Conservation (phyloP, 2,797 vertebrate genomes). For the Selene dorsalis region DNA sequence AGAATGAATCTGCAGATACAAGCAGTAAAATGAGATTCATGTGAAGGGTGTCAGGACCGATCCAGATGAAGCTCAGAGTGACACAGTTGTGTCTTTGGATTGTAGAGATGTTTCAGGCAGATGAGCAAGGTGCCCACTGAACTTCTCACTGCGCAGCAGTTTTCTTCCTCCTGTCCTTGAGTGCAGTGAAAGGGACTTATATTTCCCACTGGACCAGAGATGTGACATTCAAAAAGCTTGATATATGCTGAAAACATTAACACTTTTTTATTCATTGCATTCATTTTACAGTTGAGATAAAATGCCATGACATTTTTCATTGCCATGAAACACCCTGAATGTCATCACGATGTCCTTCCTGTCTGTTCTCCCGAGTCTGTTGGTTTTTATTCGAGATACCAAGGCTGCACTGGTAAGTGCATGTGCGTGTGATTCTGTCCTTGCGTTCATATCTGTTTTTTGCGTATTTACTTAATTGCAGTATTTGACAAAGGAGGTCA, state of each 20-base stretch:
- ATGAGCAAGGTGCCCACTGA: not conserved
- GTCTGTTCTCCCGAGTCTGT: not conserved
- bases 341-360: not conserved
- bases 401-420: not conserved
- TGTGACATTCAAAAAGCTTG: not conserved
- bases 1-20: not conserved
- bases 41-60: not conserved
- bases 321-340: not conserved
- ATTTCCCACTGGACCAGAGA: not conserved
- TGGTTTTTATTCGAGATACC: not conserved
- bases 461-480: conserved; percentile 49
- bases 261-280: not conserved
- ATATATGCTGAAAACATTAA: not conserved
- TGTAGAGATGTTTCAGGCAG: not conserved
- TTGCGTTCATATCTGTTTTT: conserved; percentile 18
- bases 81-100: not conserved
- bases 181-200: not conserved
- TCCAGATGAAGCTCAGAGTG: not conserved
- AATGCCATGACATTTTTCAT: not conserved
- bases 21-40: not conserved
- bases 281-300: not conserved
- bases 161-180: not conserved
- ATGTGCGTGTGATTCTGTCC: conserved; percentile 3
- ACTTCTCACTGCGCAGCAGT: not conserved
- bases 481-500: conserved; percentile 20